Evolutionary conservation across 1,140 invertebrate species (phyloP).

Genomic region (Drosophila willistoni): DNA sequence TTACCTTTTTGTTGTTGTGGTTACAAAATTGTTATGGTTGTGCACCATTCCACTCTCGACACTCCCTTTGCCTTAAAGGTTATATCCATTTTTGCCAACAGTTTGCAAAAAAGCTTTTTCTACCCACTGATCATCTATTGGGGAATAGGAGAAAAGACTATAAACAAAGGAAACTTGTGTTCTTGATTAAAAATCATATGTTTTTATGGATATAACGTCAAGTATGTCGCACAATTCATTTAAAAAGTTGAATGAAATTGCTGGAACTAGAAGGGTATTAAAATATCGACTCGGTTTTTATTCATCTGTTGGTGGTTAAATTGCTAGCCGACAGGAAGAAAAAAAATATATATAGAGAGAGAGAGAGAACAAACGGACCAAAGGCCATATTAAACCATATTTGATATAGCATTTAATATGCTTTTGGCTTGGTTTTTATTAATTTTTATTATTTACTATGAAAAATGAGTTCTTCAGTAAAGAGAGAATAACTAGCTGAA

Average conservation of each 20-base stretch:
- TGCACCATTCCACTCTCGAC: not conserved
- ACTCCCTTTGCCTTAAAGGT: not conserved
- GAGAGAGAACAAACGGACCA: constrained; percentile 5
- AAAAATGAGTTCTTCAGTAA: constrained; percentile 49
- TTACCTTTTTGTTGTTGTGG: constrained; percentile 69
- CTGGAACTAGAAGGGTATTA: no score
- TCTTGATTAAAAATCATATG: no score
- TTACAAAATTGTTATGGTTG: constrained; percentile 70
- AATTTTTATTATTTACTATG: constrained; percentile 68
- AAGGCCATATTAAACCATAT: constrained; percentile 69
- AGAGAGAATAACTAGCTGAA: not conserved
- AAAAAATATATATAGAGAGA: no score
- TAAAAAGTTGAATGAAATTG: no score
- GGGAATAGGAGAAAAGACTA: no score
- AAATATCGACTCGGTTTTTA: constrained; percentile 6
- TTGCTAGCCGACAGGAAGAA: not conserved
- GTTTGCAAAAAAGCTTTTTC: not conserved
- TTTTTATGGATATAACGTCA: no score
- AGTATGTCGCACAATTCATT: no score
- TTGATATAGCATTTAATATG: constrained; percentile 79
- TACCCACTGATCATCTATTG: no score
- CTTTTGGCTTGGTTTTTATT: constrained; percentile 69
- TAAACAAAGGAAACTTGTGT: no score
- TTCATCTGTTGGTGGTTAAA: constrained; percentile 58
- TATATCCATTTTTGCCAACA: not conserved